Evolutionary conservation across 2,888 invertebrate species (phyloP).

Genomic region (Rotaria sp.): DNA sequence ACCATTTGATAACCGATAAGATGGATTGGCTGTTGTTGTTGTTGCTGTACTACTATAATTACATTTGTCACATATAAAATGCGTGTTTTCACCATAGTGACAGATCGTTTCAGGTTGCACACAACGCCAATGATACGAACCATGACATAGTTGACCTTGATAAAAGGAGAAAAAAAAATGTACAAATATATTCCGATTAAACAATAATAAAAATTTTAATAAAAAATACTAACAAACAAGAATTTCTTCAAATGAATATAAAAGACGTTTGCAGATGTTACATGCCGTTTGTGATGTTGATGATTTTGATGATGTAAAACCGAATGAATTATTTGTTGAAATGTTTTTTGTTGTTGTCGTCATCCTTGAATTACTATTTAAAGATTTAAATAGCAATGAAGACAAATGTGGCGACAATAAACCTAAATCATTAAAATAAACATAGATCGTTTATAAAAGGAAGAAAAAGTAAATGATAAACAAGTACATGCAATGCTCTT

Average conservation of each 20-base stretch:
- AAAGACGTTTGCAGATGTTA: background rate
- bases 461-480: background rate
- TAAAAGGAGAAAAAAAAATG: too few relatives aligned
- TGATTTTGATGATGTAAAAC: background rate
- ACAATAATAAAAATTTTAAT: too few relatives aligned
- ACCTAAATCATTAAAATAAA: background rate
- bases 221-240: background rate
- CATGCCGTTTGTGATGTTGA: background rate
- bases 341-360: background rate
- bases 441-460: background rate
- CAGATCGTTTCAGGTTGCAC: background rate
- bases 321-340: background rate
- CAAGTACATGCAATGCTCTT: background rate
- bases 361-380: background rate
- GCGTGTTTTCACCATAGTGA: background rate
- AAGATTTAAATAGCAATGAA: background rate
- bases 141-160: background rate
- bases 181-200: too few relatives aligned
- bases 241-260: slow-evolving; percentile 24
- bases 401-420: background rate
- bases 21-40: background rate
- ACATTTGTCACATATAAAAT: background rate
- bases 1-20: background rate
- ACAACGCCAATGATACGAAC: slow-evolving; percentile 21
- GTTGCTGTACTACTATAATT: background rate